Base-by-base conservation (phyloP, 2,113 vertebrate species). In the Lagenorhynchus albirostris region DNA sequence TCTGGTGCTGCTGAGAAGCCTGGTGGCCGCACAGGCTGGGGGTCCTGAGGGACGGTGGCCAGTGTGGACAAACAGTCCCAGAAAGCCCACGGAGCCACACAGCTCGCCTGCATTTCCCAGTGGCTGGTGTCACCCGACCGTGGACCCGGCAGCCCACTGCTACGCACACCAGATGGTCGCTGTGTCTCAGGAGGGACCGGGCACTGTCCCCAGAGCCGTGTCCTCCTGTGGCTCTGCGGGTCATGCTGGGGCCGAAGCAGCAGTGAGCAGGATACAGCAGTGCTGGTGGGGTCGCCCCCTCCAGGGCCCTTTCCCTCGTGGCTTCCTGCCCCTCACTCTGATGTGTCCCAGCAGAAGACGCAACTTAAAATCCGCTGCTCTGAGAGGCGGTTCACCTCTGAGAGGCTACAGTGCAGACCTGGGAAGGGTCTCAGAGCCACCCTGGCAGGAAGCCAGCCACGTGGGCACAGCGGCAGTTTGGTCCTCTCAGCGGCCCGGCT, bases 111-210 rank as follows among this genome's bases (percentile, higher is more conserved):
- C 41, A 18, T 25, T 44, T 9, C 18, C 18, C 29, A 9, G 13
- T 3, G n/a, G 53, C 12, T 31, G 36, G 36, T 8, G 23, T 33
- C 85, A 29, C 47, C 23, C 1, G 18, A 26, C 14, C 3, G 0
- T 33, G 58, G 58, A 15, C 21, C 15, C 1, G 0, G 23, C 44
- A 3, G 1, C 83, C 31, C n/a, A 9, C 0, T 8, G 62, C 47
- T 38, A 8, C 13, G 3, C 6, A 20, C 25, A 10, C 4, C 25
- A 18, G 41, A 44, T 15, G 13, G 21, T 18, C 18, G 0, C 63
- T 2, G 8, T n/a, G 26, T 55, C 10, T 29, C 67, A 21, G 33
- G 58, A 50, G 63, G 82, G 23, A 33, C 38, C 0, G 17, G 53
- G 23, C 14, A 1, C 44, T 26, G 10, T 9, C 33, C 65, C 38